Evolutionary conservation across 2,888 invertebrate genomes (phyloP).

Genomic region (Synanthedon formicaeformis): DNA sequence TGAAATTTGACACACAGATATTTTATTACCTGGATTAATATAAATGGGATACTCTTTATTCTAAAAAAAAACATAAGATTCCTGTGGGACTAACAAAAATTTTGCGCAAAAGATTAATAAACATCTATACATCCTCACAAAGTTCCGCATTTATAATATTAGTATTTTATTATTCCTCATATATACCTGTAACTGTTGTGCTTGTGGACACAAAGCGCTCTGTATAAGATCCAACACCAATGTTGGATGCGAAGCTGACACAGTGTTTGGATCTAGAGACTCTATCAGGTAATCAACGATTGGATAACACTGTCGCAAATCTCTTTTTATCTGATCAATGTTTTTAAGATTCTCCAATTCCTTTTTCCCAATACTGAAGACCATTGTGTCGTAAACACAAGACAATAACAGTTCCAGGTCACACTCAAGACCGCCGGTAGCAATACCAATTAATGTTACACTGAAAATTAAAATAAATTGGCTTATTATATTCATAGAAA

Average conservation of each 20-base stretch:
- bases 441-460: slow-evolving; percentile 83
- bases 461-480: slow-evolving; percentile 43
- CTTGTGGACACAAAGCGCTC: slow-evolving; percentile 80
- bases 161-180: not conserved
- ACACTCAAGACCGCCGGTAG: slow-evolving; percentile 79
- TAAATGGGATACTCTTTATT: too few relatives aligned
- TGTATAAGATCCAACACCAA: slow-evolving; percentile 78
- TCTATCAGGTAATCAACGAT: slow-evolving; percentile 85
- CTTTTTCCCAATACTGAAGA: slow-evolving; percentile 85
- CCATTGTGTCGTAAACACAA: slow-evolving; percentile 81
- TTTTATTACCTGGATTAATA: too few relatives aligned
- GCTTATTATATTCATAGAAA: too few relatives aligned
- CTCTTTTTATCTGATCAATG: slow-evolving; percentile 87
- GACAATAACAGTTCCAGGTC: slow-evolving; percentile 79
- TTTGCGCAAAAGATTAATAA: not conserved
- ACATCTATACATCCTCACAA: too few relatives aligned
- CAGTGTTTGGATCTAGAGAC: slow-evolving; percentile 76
- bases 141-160: too few relatives aligned
- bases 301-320: slow-evolving; percentile 81
- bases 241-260: slow-evolving; percentile 67
- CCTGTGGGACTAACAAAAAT: too few relatives aligned
- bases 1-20: too few relatives aligned
- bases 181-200: slow-evolving; percentile 77
- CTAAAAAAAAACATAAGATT: too few relatives aligned
- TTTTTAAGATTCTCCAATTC: slow-evolving; percentile 83